Conservation (phyloP, 2,797 vertebrate species). For the Miopithecus talapoin region DNA sequence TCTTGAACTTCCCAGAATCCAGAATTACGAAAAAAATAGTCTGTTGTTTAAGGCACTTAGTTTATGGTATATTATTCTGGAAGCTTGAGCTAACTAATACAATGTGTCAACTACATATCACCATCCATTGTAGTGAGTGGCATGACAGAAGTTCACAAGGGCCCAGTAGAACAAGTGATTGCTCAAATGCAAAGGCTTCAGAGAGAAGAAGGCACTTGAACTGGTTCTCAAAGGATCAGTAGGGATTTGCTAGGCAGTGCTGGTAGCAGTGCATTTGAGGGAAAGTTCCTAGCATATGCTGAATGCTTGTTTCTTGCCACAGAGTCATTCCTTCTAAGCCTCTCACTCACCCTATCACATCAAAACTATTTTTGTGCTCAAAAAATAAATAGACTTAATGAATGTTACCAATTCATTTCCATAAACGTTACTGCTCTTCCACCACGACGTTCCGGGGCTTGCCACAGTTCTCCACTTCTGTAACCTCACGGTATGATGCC, state of each 20-base stretch:
- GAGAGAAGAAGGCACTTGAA: background rate
- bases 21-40: background rate
- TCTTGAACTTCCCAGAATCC: background rate
- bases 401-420: background rate
- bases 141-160: background rate
- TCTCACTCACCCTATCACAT: background rate
- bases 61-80: background rate
- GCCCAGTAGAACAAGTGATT: background rate
- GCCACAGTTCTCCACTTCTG: background rate
- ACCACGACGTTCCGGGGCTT: rapidly evolving
- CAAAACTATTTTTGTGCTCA: background rate
- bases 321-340: background rate
- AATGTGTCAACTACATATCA: background rate
- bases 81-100: background rate
- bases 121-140: no score
- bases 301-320: background rate
- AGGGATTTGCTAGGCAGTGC: background rate
- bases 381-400: background rate
- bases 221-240: background rate
- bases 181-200: background rate
- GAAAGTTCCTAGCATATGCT: background rate
- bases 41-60: background rate
- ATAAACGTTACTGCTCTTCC: background rate
- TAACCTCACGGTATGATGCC: background rate
- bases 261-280: background rate